These are phyloP conservation scores for Spilosoma lubricipeda DNA, from an alignment of 2,888 invertebrate genomes.

Conservation along the genomic window DNA sequence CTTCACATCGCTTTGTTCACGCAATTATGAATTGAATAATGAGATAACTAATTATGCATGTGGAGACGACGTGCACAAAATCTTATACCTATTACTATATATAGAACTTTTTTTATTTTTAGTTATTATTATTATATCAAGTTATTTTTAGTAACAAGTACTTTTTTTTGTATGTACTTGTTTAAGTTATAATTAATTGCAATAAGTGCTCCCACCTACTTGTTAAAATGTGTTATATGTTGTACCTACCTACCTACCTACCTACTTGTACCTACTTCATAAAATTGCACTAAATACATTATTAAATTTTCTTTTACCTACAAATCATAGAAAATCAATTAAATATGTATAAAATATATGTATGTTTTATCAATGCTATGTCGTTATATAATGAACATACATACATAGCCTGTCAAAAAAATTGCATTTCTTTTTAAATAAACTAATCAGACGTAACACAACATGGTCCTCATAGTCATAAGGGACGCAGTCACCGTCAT, in stretches of 20 bases:
- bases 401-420: too few species aligned
- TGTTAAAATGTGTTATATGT: not conserved
- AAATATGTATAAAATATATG: too few species aligned
- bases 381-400: too few species aligned
- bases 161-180: not conserved
- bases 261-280: too few species aligned
- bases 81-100: slow-evolving; percentile 9
- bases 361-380: too few species aligned
- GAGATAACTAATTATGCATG: slow-evolving; percentile 1
- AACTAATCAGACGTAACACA: too few species aligned
- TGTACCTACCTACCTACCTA: not conserved
- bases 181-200: not conserved
- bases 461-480: too few species aligned
- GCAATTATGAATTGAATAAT: slow-evolving; percentile 15
- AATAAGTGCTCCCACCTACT: not conserved
- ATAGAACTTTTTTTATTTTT: not conserved
- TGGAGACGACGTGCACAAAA: slow-evolving; percentile 16
- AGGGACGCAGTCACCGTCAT: too few species aligned
- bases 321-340: not conserved
- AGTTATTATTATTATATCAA: too few species aligned
- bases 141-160: not conserved
- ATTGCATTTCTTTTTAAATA: too few species aligned
- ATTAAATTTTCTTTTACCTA: not conserved
- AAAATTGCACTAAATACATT: too few species aligned
- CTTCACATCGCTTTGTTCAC: slow-evolving; percentile 14